Base-by-base conservation (phyloP, 2,113 vertebrate species). In the Phainopepla nitens region DNA sequence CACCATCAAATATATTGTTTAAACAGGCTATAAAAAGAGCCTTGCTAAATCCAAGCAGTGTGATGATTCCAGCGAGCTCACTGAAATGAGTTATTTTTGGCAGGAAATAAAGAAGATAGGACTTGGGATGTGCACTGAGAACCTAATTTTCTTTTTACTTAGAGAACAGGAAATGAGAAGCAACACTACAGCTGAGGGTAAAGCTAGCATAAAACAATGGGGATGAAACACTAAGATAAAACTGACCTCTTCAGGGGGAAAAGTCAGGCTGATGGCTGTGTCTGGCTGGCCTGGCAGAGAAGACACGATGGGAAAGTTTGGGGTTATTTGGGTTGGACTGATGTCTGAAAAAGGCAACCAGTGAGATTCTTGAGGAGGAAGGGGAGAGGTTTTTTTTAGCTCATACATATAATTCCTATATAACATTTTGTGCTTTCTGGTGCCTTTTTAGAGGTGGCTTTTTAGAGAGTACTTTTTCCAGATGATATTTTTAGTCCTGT, bases 31-130 rank as follows among this genome's bases (percentile, higher is more conserved):
- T 65, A 71, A 81, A 89, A 93, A 23, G 41, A 92, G 90, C 64
- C 58, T 50, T 92, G 31, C 89, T 93, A 71, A 77, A 86, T 94
- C 51, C 28, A 61, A 66, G 69, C 36, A 36, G n/a, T 58, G 31
- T 58, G 36, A 84, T 50, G 70, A 69, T 53, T 87, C 62, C 35
- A 71, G 29, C 1, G 0, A 71, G 54, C 66, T 91, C 2, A 3
- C 39, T 73, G 66, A 76, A 95, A 65, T 28, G 49, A 72, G 53
- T 84, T 94, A 70, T 93, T 96, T 93, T 95, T 88, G 66, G 58
- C 84, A 94, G 61, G 39, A 45, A 72, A 79, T 66, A 79, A 69
- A 60, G 28, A 76, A 88, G 50, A 72, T 28, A 41, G 47, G 47
- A 21, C 24, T 80, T 50, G 39, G 53, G 73, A 54, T 86, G 44